Evolutionary conservation across 2,888 invertebrate genomes (phyloP).

Genomic region (Pteria penguin): DNA sequence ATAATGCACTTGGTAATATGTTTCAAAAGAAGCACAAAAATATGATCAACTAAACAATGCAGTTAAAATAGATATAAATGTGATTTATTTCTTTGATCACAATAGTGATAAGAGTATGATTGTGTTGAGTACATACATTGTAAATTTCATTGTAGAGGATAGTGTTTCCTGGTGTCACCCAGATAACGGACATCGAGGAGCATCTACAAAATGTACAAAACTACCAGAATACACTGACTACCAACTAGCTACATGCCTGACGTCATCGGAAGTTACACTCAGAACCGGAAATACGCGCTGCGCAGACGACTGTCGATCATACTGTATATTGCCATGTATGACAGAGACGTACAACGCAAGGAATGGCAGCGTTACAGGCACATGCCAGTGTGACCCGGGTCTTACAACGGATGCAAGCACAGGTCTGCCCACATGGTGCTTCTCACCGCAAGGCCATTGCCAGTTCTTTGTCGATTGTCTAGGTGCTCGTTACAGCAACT

Average conservation of each 20-base stretch:
- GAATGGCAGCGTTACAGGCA: neutral
- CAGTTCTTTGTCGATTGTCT: neutral
- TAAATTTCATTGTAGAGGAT: too few species aligned
- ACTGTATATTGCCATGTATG: neutral
- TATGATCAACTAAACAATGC: too few species aligned
- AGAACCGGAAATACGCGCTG: neutral
- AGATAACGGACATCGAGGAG: neutral
- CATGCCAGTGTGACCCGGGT: neutral
- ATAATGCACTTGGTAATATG: too few species aligned
- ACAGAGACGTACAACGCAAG: neutral
- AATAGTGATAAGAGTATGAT: too few species aligned
- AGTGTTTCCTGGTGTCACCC: neutral
- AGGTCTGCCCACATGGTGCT: neutral
- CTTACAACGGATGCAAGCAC: neutral
- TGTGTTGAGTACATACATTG: too few species aligned
- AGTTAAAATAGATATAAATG: too few species aligned
- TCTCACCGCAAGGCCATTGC: neutral
- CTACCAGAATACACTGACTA: neutral
- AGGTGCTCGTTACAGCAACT: neutral
- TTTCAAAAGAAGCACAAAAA: too few species aligned
- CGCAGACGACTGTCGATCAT: neutral
- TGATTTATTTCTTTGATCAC: too few species aligned
- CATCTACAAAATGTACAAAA: neutral
- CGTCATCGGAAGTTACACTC: neutral
- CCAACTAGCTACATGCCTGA: neutral